A percentile compares a stretch with the other conserved stretches of the same genome.
phyloP scores from a whole-genome alignment of 2,113 vertebrate genomes.

The Rallus limicola region DNA sequence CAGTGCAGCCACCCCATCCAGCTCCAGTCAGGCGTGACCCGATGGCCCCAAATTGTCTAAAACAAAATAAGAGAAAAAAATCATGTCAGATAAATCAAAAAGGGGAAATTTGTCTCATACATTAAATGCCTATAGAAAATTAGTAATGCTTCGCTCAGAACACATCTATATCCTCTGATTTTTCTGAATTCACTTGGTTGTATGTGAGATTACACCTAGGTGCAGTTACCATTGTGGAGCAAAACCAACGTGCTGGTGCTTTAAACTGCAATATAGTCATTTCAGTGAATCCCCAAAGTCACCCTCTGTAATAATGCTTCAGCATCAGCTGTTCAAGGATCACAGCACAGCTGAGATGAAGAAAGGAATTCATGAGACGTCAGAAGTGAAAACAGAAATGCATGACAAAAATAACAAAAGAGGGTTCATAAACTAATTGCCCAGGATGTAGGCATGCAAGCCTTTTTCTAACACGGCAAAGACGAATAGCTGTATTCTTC shows the following conservation, averaged over 20 bases:
- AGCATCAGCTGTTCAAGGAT: conserved; percentile 29
- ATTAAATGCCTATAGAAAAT: neutral
- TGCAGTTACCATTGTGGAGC: neutral
- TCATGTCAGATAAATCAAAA: neutral
- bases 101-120: neutral
- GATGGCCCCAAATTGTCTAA: conserved; percentile 88
- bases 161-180: neutral
- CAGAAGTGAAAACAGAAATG: conserved; percentile 63
- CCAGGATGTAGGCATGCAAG: conserved; percentile 56
- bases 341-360: conserved; percentile 11
- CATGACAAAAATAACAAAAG: conserved; percentile 64
- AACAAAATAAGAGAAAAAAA: conserved; percentile 34
- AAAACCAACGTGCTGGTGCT: neutral
- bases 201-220: neutral
- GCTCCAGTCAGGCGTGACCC: conserved; percentile 95
- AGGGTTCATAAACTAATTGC: conserved; percentile 47
- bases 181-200: neutral
- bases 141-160: neutral
- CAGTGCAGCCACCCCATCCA: conserved; percentile 96
- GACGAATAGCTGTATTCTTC: conserved; percentile 61
- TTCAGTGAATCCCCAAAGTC: neutral
- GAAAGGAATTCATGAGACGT: conserved; percentile 31
- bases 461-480: conserved; percentile 54
- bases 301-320: neutral
- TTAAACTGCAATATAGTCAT: neutral